Conservation (phyloP, 2,888 invertebrate species). For the Willowsia nigromaculata region DNA sequence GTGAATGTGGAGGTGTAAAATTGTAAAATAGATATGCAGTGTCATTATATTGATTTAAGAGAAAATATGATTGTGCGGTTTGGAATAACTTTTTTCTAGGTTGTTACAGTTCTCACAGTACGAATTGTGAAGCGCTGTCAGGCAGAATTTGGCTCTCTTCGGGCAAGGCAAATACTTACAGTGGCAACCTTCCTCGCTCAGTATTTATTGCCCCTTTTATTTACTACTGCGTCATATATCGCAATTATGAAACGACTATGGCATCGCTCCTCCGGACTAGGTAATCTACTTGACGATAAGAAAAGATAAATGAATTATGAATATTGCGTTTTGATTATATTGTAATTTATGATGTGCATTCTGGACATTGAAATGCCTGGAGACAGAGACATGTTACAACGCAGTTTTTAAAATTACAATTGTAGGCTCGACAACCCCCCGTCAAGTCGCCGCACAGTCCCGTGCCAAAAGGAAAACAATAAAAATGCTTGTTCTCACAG, state of each 20-base stretch:
- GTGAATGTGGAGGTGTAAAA: background rate
- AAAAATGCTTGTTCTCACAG: slow-evolving; percentile 81
- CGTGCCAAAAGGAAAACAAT: slow-evolving; percentile 81
- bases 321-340: slow-evolving; percentile 33
- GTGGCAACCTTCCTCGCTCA: slow-evolving; percentile 80
- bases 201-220: slow-evolving; percentile 80
- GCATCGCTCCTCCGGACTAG: slow-evolving; percentile 73
- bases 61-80: background rate
- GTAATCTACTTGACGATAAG: slow-evolving; percentile 66
- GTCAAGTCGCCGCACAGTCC: slow-evolving; percentile 80
- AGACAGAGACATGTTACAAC: no score
- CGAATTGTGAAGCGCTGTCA: slow-evolving; percentile 80
- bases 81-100: slow-evolving; percentile 60
- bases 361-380: no score
- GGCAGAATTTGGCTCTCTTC: slow-evolving; percentile 79
- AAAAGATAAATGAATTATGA: slow-evolving; percentile 5
- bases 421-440: slow-evolving; percentile 80
- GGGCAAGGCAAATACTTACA: slow-evolving; percentile 80
- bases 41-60: background rate
- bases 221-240: slow-evolving; percentile 80
- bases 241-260: slow-evolving; percentile 78
- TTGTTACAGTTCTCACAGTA: slow-evolving; percentile 78
- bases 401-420: no score
- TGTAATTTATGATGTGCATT: background rate
- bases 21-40: no score